These are phyloP conservation scores for Kryphioiulus occultus DNA, from an alignment of 2,888 invertebrate genomes.

Conservation along the genomic window DNA sequence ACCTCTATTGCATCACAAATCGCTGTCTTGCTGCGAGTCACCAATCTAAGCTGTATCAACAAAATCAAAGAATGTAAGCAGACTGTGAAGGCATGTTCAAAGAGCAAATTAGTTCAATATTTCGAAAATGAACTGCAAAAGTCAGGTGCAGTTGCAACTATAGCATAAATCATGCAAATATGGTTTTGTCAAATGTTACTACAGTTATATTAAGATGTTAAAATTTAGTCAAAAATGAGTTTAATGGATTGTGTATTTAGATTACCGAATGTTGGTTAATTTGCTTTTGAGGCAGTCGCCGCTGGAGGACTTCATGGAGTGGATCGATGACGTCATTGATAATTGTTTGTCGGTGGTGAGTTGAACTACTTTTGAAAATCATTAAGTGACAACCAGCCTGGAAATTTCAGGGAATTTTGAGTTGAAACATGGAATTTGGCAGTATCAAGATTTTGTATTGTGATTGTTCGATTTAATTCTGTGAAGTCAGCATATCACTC, in stretches of 20 bases:
- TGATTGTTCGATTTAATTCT: no score
- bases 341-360: slow-evolving; percentile 60
- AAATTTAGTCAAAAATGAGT: background rate
- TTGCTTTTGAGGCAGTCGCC: slow-evolving; percentile 63
- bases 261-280: slow-evolving; percentile 59
- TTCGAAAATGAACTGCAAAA: no score
- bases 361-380: background rate
- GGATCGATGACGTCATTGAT: slow-evolving; percentile 64
- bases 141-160: background rate
- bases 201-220: no score
- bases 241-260: slow-evolving; percentile 10
- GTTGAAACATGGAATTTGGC: no score
- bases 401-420: no score
- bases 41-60: background rate
- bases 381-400: no score
- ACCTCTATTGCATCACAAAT: background rate
- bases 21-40: background rate
- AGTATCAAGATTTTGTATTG: no score
- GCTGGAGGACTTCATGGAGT: slow-evolving; percentile 63
- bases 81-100: background rate
- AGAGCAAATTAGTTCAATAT: background rate
- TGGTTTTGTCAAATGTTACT: no score
- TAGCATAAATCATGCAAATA: no score
- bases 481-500: no score
- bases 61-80: slow-evolving; percentile 12